phyloP scores from a whole-genome alignment of 2,888 invertebrate species.

The Drosophila lutescens region DNA sequence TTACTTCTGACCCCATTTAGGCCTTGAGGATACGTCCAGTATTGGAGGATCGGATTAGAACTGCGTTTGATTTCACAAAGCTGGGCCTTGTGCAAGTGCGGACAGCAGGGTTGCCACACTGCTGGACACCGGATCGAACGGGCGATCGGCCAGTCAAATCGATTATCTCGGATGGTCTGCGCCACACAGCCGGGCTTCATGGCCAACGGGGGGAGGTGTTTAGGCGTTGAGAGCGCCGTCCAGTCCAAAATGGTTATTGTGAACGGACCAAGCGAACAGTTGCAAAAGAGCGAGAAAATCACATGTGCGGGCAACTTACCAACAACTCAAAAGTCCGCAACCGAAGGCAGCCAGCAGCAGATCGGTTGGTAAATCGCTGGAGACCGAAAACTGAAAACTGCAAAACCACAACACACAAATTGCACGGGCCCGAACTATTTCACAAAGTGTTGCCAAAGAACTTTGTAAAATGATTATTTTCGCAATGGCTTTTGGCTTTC shows the following conservation, averaged over 20 bases:
- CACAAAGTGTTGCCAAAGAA: slow-evolving; percentile 67
- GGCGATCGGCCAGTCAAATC: slow-evolving; percentile 17
- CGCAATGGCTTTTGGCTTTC: slow-evolving; percentile 58
- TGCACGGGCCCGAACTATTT: slow-evolving; percentile 66
- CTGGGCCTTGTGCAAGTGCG: slow-evolving; percentile 8
- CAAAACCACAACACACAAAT: slow-evolving; percentile 75
- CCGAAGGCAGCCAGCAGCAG: slow-evolving; percentile 14
- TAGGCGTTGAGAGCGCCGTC: slow-evolving; percentile 5
- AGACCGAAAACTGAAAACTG: slow-evolving; percentile 65
- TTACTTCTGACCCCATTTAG: not conserved
- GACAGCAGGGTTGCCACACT: slow-evolving; percentile 27
- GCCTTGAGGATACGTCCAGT: not conserved
- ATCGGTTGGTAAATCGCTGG: slow-evolving; percentile 60
- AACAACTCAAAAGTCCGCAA: slow-evolving; percentile 34
- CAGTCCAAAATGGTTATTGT: slow-evolving; percentile 44
- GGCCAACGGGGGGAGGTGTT: not conserved
- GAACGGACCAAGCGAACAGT: slow-evolving; percentile 50
- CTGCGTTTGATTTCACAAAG: not conserved
- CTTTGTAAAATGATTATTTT: slow-evolving; percentile 70
- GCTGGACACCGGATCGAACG: slow-evolving; percentile 6
- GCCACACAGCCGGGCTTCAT: not conserved
- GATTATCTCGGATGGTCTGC: slow-evolving; percentile 18
- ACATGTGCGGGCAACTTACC: slow-evolving; percentile 59
- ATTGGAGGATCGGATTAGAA: not conserved
- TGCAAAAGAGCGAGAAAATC: slow-evolving; percentile 72